These are phyloP conservation scores for Argyresthia goedartella DNA, from an alignment of 2,888 invertebrate genomes.

Conservation along the genomic window DNA sequence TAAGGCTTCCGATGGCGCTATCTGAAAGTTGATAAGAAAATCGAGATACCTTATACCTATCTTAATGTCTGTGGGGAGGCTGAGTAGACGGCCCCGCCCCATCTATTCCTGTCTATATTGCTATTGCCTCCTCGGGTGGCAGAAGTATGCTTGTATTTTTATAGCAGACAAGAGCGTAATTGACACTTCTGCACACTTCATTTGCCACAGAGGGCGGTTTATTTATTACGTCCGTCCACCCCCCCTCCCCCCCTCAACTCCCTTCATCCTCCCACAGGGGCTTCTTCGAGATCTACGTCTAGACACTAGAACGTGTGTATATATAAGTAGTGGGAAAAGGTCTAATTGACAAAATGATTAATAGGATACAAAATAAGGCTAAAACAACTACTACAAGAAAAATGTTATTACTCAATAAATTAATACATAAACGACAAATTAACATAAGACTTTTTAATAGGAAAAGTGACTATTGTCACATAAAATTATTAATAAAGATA, in stretches of 20 bases:
- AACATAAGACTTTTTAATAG: no score
- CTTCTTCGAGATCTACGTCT: background rate
- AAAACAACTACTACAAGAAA: no score
- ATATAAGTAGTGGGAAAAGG: background rate
- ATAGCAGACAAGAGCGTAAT: constrained; percentile 30
- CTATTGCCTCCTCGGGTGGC: constrained; percentile 1
- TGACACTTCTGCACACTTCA: constrained; percentile 39
- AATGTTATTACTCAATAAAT: no score
- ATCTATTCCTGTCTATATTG: constrained; percentile 3
- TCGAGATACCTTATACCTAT: background rate
- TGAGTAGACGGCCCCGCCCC: background rate
- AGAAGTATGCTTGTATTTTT: constrained; percentile 22
- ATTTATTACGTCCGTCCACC: constrained; percentile 4
- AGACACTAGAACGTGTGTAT: background rate
- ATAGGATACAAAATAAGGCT: no score
- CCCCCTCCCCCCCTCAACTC: background rate
- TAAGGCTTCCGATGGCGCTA: no score
- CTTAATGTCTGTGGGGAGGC: background rate
- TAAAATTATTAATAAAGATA: no score
- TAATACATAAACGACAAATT: no score
- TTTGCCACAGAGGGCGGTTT: constrained; percentile 15
- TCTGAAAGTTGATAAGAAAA: background rate
- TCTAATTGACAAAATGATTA: background rate
- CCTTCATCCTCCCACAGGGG: no score
- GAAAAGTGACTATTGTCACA: no score